Conservation (phyloP, 2,888 invertebrate species). For the Drosophila merina region DNA sequence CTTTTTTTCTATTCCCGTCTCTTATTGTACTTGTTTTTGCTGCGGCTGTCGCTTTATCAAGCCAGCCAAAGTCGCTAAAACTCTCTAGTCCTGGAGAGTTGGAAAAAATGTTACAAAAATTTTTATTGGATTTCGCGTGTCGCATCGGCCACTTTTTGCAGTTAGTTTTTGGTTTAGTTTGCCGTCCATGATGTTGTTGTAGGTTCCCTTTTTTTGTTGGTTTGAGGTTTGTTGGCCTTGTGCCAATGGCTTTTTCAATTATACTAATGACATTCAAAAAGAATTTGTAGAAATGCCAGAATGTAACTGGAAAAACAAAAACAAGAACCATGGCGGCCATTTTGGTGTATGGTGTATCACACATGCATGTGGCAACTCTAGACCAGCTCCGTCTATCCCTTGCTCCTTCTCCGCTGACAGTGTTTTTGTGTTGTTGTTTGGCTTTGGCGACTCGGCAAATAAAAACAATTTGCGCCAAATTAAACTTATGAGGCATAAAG, state of each 20-base stretch:
- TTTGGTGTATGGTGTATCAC: slow-evolving; percentile 36
- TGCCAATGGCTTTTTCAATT: slow-evolving; percentile 78
- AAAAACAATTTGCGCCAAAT: slow-evolving; percentile 80
- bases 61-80: slow-evolving; percentile 64
- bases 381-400: neutral
- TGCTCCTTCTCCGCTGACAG: neutral
- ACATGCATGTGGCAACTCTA: slow-evolving; percentile 48
- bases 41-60: slow-evolving; percentile 47
- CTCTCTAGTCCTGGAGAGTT: slow-evolving; percentile 44
- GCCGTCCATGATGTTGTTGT: slow-evolving; percentile 2
- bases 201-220: slow-evolving; percentile 11
- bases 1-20: slow-evolving; percentile 10
- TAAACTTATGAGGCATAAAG: slow-evolving; percentile 81
- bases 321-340: slow-evolving; percentile 20
- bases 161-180: slow-evolving; percentile 55
- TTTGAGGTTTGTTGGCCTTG: slow-evolving; percentile 60
- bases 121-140: slow-evolving; percentile 75
- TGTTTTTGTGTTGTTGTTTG: slow-evolving; percentile 44
- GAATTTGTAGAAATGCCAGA: slow-evolving; percentile 76
- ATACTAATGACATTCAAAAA: slow-evolving; percentile 78
- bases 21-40: slow-evolving; percentile 35
- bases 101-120: slow-evolving; percentile 37
- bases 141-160: slow-evolving; percentile 63
- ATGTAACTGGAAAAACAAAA: slow-evolving; percentile 11
- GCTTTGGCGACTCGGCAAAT: slow-evolving; percentile 71